Conservation (phyloP, 2,113 vertebrate genomes). For the Gadus macrocephalus region DNA sequence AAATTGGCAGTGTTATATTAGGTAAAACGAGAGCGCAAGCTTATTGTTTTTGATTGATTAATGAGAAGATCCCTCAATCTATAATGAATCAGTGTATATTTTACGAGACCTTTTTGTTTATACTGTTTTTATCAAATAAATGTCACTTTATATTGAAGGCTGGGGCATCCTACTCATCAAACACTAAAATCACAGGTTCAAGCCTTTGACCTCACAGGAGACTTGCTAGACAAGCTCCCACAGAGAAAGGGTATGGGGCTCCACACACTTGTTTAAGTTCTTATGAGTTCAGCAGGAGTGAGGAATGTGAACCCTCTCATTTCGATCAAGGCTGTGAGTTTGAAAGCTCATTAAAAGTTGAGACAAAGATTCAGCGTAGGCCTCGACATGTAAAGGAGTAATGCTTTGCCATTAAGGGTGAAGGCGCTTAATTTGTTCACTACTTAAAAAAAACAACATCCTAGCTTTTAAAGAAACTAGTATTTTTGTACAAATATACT, state of each 20-base stretch:
- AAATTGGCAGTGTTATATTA: no score
- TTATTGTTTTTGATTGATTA: no score
- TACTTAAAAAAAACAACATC: constrained; percentile 15
- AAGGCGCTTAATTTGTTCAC: constrained; percentile 20
- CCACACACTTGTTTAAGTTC: constrained; percentile 61
- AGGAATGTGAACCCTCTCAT: constrained; percentile 69
- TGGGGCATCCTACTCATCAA: no score
- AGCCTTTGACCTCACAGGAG: constrained; percentile 44
- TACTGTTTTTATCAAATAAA: no score
- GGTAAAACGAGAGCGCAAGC: no score
- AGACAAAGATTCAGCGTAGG: no score
- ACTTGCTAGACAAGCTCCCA: constrained; percentile 37
- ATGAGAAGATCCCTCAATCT: no score
- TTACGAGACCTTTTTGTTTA: no score
- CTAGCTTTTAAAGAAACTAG: no score
- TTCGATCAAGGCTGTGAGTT: constrained; percentile 46
- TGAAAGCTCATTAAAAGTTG: constrained; percentile 68
- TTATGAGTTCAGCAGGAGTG: constrained; percentile 62
- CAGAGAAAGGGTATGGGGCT: constrained; percentile 39
- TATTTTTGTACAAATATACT: no score
- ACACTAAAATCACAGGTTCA: neutral
- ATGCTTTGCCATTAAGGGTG: constrained; percentile 26
- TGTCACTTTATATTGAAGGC: no score
- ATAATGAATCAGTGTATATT: no score
- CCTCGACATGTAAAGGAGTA: constrained; percentile 29